phyloP scores from a whole-genome alignment of 2,797 vertebrate species.

The Tachyglossus aculeatus region DNA sequence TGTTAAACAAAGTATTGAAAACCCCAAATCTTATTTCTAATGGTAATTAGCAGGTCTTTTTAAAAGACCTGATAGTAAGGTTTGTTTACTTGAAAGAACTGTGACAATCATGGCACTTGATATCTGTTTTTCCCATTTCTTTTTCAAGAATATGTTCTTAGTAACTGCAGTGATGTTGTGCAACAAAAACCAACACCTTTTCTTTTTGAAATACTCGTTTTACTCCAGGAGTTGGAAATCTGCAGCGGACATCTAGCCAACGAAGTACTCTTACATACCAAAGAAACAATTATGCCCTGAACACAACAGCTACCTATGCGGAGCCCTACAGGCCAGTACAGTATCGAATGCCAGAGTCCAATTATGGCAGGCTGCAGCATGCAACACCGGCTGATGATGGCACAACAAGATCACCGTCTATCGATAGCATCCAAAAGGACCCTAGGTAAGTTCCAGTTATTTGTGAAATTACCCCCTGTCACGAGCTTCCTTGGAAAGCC shows the following conservation, averaged over 20 bases:
- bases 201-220: conserved; percentile 58
- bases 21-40: neutral
- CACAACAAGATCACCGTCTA: conserved; percentile 91
- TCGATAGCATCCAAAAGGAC: conserved; percentile 98
- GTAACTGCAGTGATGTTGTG: neutral
- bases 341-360: conserved; percentile 83
- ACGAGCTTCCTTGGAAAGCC: too few relatives aligned
- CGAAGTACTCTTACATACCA: conserved; percentile 95
- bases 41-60: neutral
- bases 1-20: neutral
- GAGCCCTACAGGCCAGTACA: conserved; percentile 86
- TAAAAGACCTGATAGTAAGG: neutral
- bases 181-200: neutral
- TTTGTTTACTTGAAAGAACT: neutral
- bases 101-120: neutral
- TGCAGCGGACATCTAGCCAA: conserved; percentile 93
- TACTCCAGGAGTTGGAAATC: conserved; percentile 87
- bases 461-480: too few relatives aligned
- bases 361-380: conserved; percentile 79
- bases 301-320: conserved; percentile 83
- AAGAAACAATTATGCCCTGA: conserved; percentile 90
- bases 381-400: conserved; percentile 79
- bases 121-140: fast-evolving
- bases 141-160: neutral
- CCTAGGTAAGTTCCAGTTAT: conserved; percentile 83